Evolutionary conservation across 2,888 invertebrate species (phyloP), one percentile per base, ranked within the genome.

Genomic region (Fragum fragum): DNA sequence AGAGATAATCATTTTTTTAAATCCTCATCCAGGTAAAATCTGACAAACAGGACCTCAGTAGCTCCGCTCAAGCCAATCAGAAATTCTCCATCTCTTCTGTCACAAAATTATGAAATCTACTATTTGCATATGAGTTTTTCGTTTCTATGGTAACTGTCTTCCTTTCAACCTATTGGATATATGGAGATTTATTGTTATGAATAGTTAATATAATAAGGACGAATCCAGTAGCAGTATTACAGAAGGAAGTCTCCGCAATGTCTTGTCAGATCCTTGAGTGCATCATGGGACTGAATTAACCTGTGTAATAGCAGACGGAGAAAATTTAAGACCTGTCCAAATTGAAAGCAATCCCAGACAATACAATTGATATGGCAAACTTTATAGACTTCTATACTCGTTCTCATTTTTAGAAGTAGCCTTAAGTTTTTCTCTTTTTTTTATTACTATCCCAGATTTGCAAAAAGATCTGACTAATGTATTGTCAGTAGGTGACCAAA

Each of bases 61-160:
- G 9, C 36, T 39, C 23, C 42, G n/a, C 42, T 66, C 42, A 26
- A n/a, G 26, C 66, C 66, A 66, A 66, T 66, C 66, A 66, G 23
- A 66, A 42, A 23, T 2, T 18, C 16, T 21, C 23, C n/a, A 42
- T 26, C 39, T 39, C 26, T 11, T 42, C 66, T 66, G 66, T 66
- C 66, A 66, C 66, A 66, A 66, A 47, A 36, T 39, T 66, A 66
- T 66, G 28, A 66, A 66, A 66, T 66, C 61, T 42, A 36, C 42
- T 66, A 66, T 66, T 66, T 66, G 66, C 66, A 66, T 66, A 66
- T 42, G 36, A 66, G 42, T 66, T 66, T 47, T 66, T 36, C 53
- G 76, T 69, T 59, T 47, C 76, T 70, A 76, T 76, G 59, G 76
- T 18, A 76, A 76, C 70, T 39, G 21, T 57, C 47, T 59, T 73